Percentiles rank a stretch among this genome's conserved stretches.
Conservation (phyloP, 2,888 invertebrate species). For the Deilephila porcellus region DNA sequence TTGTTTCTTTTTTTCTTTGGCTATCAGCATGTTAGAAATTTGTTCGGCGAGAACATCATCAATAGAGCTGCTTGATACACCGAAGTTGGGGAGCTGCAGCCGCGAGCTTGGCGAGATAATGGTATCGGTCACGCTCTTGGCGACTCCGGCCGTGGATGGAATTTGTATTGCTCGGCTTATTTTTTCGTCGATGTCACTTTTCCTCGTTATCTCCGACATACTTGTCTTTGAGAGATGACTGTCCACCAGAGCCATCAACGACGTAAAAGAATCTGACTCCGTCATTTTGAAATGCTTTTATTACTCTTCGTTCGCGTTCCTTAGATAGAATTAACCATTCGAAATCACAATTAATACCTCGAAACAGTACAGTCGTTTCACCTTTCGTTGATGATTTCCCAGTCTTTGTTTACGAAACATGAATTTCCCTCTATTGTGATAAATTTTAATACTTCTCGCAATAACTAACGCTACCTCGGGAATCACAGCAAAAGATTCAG, state of each 20-base stretch:
- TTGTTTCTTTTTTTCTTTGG: conserved; percentile 63
- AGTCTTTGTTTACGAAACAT: conserved; percentile 16
- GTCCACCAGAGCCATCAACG: conserved; percentile 69
- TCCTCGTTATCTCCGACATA: conserved; percentile 50
- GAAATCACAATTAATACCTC: not conserved
- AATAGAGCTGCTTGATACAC: conserved; percentile 56
- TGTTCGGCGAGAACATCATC: conserved; percentile 63
- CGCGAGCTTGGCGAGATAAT: conserved; percentile 52
- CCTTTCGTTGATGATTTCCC: not conserved
- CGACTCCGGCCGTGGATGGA: conserved; percentile 36
- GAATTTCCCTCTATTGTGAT: not conserved
- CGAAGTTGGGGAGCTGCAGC: conserved; percentile 60
- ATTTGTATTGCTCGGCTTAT: conserved; percentile 41
- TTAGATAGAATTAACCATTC: not conserved
- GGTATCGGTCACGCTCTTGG: conserved; percentile 54
- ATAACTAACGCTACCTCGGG: not conserved
- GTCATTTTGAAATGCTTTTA: conserved; percentile 52
- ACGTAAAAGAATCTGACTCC: conserved; percentile 68
- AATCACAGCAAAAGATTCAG: not conserved
- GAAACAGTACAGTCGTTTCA: not conserved
- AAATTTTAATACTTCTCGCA: not conserved
- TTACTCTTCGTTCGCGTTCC: not conserved
- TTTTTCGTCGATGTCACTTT: conserved; percentile 39
- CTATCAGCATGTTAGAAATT: conserved; percentile 72
- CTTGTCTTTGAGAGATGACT: conserved; percentile 72